Percentiles rank a stretch among this genome's conserved stretches.
Evolutionary conservation across 2,113 vertebrate species (phyloP).

Genomic region (Spermophilus dauricus): DNA sequence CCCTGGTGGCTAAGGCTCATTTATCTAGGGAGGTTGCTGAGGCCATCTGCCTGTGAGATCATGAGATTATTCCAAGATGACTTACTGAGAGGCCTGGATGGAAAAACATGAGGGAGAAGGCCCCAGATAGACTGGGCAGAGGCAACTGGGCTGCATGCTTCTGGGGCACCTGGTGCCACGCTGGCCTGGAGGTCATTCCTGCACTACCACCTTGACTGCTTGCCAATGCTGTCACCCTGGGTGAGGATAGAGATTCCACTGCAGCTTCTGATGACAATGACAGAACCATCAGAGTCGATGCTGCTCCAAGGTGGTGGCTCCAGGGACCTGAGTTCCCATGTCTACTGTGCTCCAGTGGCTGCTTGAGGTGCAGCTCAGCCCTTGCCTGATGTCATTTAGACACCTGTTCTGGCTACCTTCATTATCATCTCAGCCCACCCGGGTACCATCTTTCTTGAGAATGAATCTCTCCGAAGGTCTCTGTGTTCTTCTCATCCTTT

Average conservation of each 20-base stretch:
- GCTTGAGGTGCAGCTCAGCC: constrained; percentile 93
- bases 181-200: constrained; percentile 93
- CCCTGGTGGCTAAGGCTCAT: constrained; percentile 97
- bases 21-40: constrained; percentile 94
- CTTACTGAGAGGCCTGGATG: constrained; percentile 93
- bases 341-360: constrained; percentile 97
- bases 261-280: constrained; percentile 97
- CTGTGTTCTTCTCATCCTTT: constrained; percentile 97
- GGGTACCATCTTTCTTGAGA: constrained; percentile 97
- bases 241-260: constrained; percentile 98
- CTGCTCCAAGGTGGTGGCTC: constrained; percentile 98
- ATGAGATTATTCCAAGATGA: constrained; percentile 94
- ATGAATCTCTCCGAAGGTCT: constrained; percentile 98
- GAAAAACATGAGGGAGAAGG: constrained; percentile 90
- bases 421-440: constrained; percentile 98
- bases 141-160: constrained; percentile 91
- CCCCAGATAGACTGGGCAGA: constrained; percentile 89
- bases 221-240: constrained; percentile 95
- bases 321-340: constrained; percentile 96
- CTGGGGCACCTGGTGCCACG: constrained; percentile 92
- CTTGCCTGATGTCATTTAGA: constrained; percentile 88
- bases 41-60: constrained; percentile 96
- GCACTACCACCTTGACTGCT: constrained; percentile 91
- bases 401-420: neutral
- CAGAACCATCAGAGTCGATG: constrained; percentile 96